phyloP scores from a whole-genome alignment of 2,888 invertebrate genomes.

The Meghimatium bilineatum region DNA sequence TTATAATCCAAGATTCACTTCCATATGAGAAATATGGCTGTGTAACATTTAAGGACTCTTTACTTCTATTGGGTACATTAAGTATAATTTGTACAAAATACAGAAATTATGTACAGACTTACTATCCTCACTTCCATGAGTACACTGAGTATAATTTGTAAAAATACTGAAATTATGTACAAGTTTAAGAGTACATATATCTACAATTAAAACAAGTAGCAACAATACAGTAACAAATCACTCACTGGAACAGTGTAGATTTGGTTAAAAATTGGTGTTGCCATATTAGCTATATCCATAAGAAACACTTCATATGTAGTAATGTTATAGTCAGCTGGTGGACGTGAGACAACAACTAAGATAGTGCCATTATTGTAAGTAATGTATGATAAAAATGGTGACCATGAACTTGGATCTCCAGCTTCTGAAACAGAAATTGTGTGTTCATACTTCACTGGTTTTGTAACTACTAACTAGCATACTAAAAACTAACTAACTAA shows the following conservation, averaged over 20 bases:
- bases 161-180: too few relatives aligned
- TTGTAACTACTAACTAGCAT: too few relatives aligned
- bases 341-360: neutral
- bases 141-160: too few relatives aligned
- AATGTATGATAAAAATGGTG: neutral
- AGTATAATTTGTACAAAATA: too few relatives aligned
- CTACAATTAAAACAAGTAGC: neutral
- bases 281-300: neutral
- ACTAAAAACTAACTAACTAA: too few relatives aligned
- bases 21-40: too few relatives aligned
- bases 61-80: too few relatives aligned
- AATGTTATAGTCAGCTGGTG: slow-evolving; percentile 19
- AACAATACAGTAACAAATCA: neutral
- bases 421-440: neutral
- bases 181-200: neutral
- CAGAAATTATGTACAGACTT: too few relatives aligned
- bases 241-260: neutral
- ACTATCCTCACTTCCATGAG: too few relatives aligned
- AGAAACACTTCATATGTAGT: neutral
- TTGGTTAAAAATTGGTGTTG: neutral
- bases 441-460: neutral
- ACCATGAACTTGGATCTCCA: neutral
- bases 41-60: too few relatives aligned
- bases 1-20: too few relatives aligned
- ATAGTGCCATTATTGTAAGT: slow-evolving; percentile 11